Conservation (phyloP, 2,797 vertebrate genomes). For the Ispidina lecontei region DNA sequence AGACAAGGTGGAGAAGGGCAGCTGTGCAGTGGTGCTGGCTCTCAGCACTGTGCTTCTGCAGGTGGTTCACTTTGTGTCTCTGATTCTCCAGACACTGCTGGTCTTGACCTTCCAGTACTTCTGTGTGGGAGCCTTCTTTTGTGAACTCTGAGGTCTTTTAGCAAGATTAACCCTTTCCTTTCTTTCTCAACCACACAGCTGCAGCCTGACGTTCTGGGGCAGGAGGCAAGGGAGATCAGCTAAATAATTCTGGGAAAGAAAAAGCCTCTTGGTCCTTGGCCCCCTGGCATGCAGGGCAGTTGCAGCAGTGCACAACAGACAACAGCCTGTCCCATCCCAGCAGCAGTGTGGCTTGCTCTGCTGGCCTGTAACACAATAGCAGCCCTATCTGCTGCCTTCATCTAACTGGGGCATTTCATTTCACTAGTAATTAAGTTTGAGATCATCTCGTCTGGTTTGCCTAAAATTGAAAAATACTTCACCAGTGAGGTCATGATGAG, state of each 20-base stretch:
- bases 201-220: not conserved
- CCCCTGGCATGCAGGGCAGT: not conserved
- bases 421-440: constrained; percentile 54
- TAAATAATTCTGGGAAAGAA: not conserved
- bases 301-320: not conserved
- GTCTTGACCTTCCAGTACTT: not conserved
- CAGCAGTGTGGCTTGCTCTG: constrained; percentile 36
- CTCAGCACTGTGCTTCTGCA: not conserved
- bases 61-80: not conserved
- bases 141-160: not conserved
- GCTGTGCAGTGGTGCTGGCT: not conserved
- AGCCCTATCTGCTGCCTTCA: constrained; percentile 46
- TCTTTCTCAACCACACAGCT: not conserved
- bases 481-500: constrained; percentile 24
- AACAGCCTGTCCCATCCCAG: not conserved
- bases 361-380: constrained; percentile 56
- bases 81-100: not conserved
- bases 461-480: constrained; percentile 64
- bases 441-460: constrained; percentile 38
- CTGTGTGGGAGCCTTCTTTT: not conserved
- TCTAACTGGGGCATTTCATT: constrained; percentile 58
- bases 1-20: not conserved
- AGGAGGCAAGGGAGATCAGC: not conserved
- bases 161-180: not conserved
- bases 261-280: not conserved